Conservation (phyloP, 64 coral and sea anemone genomes). For the Dendronephthya gigantea region DNA sequence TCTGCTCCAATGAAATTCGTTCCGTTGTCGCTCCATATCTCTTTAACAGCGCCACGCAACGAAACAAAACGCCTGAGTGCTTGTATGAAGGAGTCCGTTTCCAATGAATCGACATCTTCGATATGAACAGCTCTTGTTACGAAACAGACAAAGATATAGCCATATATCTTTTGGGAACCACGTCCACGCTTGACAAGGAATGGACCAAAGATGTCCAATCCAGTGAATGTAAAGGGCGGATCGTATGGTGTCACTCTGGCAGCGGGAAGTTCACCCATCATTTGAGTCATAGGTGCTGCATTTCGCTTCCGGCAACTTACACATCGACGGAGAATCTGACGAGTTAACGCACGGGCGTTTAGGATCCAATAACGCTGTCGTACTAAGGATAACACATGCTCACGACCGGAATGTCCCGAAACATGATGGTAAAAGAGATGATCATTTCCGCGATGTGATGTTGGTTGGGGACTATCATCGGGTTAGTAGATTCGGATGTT, state of each 20-base stretch:
- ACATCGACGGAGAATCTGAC: background rate
- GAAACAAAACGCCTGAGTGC: background rate
- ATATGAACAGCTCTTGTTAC: conserved; percentile 5
- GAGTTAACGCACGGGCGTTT: background rate
- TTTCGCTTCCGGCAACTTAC: background rate
- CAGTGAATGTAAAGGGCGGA: background rate
- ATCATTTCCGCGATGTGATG: background rate
- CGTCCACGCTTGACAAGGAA: background rate
- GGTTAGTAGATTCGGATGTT: background rate
- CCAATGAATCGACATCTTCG: conserved; percentile 4
- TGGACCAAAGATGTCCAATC: background rate
- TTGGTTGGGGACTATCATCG: background rate
- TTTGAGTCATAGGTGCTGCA: background rate
- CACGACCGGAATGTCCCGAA: background rate
- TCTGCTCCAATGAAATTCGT: background rate
- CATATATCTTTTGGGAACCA: background rate
- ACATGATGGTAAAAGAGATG: background rate
- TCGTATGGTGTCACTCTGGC: background rate
- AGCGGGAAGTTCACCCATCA: background rate
- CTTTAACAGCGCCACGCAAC: background rate
- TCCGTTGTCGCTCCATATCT: background rate
- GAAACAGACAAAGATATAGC: background rate
- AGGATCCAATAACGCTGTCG: background rate
- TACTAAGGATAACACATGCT: background rate
- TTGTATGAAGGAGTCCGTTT: background rate